These are phyloP conservation scores for Cheiracanthium punctorium DNA, from an alignment of 2,888 invertebrate genomes.

Conservation along the genomic window DNA sequence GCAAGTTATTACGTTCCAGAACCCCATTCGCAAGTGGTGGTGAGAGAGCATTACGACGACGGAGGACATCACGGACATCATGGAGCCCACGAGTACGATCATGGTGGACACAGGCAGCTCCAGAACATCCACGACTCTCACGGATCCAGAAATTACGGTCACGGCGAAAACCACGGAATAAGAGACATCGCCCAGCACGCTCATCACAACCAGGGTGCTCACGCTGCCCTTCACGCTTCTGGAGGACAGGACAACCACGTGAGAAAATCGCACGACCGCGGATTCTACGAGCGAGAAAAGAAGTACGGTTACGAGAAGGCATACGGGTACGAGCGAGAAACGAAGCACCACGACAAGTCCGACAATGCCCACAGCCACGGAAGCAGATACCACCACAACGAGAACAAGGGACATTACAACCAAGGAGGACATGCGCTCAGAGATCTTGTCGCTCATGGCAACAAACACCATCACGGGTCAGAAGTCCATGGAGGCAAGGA, in stretches of 20 bases:
- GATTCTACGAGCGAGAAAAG: slow-evolving; percentile 45
- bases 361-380: slow-evolving; percentile 9
- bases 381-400: slow-evolving; percentile 33
- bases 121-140: slow-evolving; percentile 5
- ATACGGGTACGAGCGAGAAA: slow-evolving; percentile 58
- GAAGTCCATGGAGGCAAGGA: slow-evolving; percentile 9
- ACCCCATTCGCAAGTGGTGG: neutral
- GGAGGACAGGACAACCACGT: slow-evolving; percentile 31
- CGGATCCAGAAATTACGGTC: neutral
- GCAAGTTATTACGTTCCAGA: slow-evolving; percentile 12
- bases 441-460: slow-evolving; percentile 29
- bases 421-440: slow-evolving; percentile 15
- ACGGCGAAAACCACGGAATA: slow-evolving; percentile 5
- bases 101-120: slow-evolving; percentile 1
- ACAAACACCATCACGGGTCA: slow-evolving; percentile 30
- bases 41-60: neutral
- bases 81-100: neutral
- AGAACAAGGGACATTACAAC: slow-evolving; percentile 20
- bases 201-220: slow-evolving; percentile 6
- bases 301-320: slow-evolving; percentile 60
- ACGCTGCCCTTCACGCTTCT: neutral
- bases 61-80: neutral
- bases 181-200: slow-evolving; percentile 25
- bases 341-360: slow-evolving; percentile 35
- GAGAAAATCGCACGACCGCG: slow-evolving; percentile 42